Base-by-base conservation (phyloP, 2,797 vertebrate genomes). In the Diceros bicornis region DNA sequence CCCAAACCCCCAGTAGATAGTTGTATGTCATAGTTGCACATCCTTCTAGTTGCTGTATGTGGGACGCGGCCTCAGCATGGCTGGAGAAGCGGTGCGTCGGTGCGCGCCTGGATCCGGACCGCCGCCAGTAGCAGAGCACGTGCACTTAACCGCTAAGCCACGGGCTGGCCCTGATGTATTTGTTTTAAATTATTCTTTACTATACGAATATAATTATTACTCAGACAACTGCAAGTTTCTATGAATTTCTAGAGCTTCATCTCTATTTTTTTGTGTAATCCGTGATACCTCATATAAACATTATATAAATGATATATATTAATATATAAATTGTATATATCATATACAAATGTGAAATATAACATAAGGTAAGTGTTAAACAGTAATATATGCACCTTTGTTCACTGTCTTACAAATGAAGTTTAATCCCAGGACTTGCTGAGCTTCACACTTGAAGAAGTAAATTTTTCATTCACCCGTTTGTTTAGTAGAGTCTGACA, bases 121-220 rank as follows among this genome's bases (percentile, higher is more conserved):
- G 41, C 41, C 41, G 41, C 41, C 41, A 41, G 41, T 5, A 41
- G 41, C 41, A 5, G 4, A 41, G 41, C 41, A 5, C 4, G 41
- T 41, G 41, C 41, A 41, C 41, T 41, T 41, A 5, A 41, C 41
- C 41, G 4, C 4, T 4, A 41, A 41, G 41, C 41, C 41, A 41
- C 41, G 4, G 41, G 41, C 41, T 4, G 41, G 41, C 41, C 41
- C 41, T 41, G 41, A 41, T 41, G 41, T 41, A 41, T 41, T 82
- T 72, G 68, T 78, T 89, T 74, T 55, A 96, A 91, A 62, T 61
- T 84, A 75, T 37, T 79, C 9, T 82, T 93, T 77, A 94, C 83
- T 93, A 71, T 52, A 77, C 50, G 68, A 83, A 86, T 83, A 61
- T 27, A 83, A 64, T 52, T 85, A 57, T 61, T 27, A 72, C 5